Base-by-base conservation (phyloP, 2,888 invertebrate species). In the Cheilosia scutellata region DNA sequence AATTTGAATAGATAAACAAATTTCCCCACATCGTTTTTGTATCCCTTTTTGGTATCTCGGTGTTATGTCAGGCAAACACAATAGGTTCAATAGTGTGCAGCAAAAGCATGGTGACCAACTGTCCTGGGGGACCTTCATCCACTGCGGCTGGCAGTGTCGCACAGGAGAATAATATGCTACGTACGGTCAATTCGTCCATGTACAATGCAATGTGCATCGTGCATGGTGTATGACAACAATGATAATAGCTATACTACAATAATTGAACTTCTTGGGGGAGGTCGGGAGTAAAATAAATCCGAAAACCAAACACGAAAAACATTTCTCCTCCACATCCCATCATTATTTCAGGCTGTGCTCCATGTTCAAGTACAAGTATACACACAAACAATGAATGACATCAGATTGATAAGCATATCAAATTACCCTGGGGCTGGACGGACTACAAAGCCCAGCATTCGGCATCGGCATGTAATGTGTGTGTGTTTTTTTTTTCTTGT, bases 1-100 rank as follows among this genome's bases (percentile, higher is more conserved):
- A 80, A 86, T 86, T 86, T 86, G 80, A 80, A 80, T 86, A 72
- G 76, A 86, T 86, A 86, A 80, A 86, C 72, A 80, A 68, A 63
- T 66, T 53, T 63, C 5, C 31, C 71, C 62, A 49, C 62, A 70
- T 55, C 58, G 42, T 62, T 42, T 42, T 70, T 68, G 11, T 37
- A 49, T 75, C 66, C 33, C 42, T 57, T 75, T 4, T 74, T 3
- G 29, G 47, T 63, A 65, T 13, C 47, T 72, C n/a, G 40, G 51
- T 57, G 44, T 5, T 13, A 57, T 70, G 42, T n/a, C 37, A 65
- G 40, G 47, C 60, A 49, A 55, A 16, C 25, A 49, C 31, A 83
- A 79, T 65, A 63, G 70, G 37, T 78, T 68, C 70, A 58, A 58
- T 79, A 37, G 57, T 49, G 58, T 68, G n/a, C 6, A 47, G 27